These are phyloP conservation scores for Campylomormyrus numenius DNA, from an alignment of 2,113 vertebrate species.

Conservation along the genomic window DNA sequence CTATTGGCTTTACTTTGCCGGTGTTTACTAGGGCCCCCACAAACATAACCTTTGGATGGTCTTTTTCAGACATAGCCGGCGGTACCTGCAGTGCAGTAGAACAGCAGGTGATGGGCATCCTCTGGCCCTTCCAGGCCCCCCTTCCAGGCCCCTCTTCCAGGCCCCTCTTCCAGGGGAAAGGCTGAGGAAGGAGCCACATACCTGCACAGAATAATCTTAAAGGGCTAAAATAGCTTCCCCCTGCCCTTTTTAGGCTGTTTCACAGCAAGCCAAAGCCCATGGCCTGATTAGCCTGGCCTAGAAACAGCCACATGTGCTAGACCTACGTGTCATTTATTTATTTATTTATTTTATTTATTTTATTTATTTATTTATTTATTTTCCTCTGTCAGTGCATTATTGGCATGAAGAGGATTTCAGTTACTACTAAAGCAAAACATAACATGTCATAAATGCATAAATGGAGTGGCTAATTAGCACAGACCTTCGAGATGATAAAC, in stretches of 20 bases:
- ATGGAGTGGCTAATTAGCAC: not conserved
- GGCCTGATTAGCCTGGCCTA: slow-evolving; percentile 2
- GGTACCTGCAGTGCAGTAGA: not conserved
- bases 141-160: not conserved
- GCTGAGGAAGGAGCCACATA: not conserved
- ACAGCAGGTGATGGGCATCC: not conserved
- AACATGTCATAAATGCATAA: not conserved
- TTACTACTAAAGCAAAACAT: not conserved
- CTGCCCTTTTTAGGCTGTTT: not conserved
- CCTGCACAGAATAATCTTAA: not conserved
- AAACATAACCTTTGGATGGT: not conserved
- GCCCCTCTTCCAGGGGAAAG: not conserved
- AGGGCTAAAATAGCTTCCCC: not conserved
- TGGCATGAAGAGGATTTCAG: not conserved
- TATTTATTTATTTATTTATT: not conserved
- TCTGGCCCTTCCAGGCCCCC: not conserved
- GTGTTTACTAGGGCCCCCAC: not conserved
- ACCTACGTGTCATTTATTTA: not conserved
- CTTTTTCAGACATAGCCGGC: too few relatives aligned
- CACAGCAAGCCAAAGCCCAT: not conserved
- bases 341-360: not conserved
- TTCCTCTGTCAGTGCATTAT: not conserved
- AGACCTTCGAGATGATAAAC: not conserved
- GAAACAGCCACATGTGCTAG: not conserved
- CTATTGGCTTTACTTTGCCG: not conserved